Conservation (phyloP, 2,888 invertebrate species). For the Laothoe populi region DNA sequence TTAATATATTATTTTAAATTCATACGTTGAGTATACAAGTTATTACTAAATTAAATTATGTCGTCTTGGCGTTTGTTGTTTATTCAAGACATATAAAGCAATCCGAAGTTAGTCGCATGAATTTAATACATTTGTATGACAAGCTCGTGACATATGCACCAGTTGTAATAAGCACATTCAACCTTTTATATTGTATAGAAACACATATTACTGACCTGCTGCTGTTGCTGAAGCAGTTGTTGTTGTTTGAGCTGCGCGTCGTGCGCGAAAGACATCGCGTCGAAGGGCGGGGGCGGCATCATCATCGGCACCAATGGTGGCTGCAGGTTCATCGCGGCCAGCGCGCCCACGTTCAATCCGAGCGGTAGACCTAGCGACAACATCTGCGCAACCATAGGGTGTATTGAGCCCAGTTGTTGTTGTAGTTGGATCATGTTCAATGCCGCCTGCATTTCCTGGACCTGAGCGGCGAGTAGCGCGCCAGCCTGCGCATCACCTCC, state of each 20-base stretch:
- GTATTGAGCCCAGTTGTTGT: constrained; percentile 93
- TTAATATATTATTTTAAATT: constrained; percentile 22
- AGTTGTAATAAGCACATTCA: neutral
- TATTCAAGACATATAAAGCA: neutral
- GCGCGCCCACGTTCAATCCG: constrained; percentile 91
- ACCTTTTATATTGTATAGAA: neutral
- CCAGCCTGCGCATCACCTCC: constrained; percentile 71
- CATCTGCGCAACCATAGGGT: constrained; percentile 96
- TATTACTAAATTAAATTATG: constrained; percentile 11
- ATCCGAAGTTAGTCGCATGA: neutral
- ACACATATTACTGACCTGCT: constrained; percentile 82
- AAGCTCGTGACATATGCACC: neutral
- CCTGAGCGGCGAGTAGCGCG: constrained; percentile 88
- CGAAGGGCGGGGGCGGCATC: constrained; percentile 93
- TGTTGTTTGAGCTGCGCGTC: constrained; percentile 89
- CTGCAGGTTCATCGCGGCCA: constrained; percentile 97
- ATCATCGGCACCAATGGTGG: constrained; percentile 95
- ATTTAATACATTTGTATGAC: constrained; percentile 1
- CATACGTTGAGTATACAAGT: constrained; percentile 13
- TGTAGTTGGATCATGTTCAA: constrained; percentile 93
- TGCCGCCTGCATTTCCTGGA: constrained; percentile 93
- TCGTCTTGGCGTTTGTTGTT: constrained; percentile 8
- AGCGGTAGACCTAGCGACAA: constrained; percentile 92
- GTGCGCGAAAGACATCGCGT: constrained; percentile 85
- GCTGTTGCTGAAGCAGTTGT: constrained; percentile 88